These are phyloP conservation scores for Calliopum simillimum DNA, from an alignment of 2,888 invertebrate genomes.

Conservation along the genomic window DNA sequence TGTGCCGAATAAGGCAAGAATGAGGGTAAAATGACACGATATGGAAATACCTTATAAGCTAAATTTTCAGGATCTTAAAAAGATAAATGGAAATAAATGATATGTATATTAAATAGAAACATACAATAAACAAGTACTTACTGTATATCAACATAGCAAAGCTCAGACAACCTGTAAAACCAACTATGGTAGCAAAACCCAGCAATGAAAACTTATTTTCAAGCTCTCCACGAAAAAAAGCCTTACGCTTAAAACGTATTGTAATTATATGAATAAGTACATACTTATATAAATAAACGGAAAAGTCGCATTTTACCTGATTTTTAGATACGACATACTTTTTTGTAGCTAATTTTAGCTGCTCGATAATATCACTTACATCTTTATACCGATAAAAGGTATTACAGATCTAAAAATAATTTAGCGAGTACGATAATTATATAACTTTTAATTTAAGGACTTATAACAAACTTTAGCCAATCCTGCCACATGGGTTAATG, in stretches of 20 bases:
- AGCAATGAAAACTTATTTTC: constrained; percentile 44
- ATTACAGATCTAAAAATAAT: constrained; percentile 44
- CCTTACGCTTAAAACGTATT: constrained; percentile 40
- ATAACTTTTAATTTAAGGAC: too few relatives aligned
- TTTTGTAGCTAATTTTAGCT: constrained; percentile 40
- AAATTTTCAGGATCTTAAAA: constrained; percentile 49
- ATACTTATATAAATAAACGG: too few relatives aligned
- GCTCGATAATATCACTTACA: constrained; percentile 37
- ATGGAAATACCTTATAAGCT: constrained; percentile 54
- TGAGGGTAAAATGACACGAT: constrained; percentile 48
- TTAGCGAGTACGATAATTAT: too few relatives aligned
- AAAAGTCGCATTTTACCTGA: constrained; percentile 38
- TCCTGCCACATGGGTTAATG: constrained; percentile 46
- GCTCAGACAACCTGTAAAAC: constrained; percentile 37
- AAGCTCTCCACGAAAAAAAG: constrained; percentile 41
- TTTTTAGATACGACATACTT: constrained; percentile 42
- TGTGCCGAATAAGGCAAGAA: constrained; percentile 47
- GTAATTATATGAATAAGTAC: too few relatives aligned
- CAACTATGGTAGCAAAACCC: constrained; percentile 38
- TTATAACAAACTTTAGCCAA: constrained; percentile 48
- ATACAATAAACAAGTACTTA: too few relatives aligned
- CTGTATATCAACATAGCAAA: constrained; percentile 39
- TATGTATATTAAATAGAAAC: too few relatives aligned
- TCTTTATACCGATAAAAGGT: constrained; percentile 38
- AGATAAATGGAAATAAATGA: too few relatives aligned